Conservation (phyloP, 2,113 vertebrate species). For the Phocoena phocoena region DNA sequence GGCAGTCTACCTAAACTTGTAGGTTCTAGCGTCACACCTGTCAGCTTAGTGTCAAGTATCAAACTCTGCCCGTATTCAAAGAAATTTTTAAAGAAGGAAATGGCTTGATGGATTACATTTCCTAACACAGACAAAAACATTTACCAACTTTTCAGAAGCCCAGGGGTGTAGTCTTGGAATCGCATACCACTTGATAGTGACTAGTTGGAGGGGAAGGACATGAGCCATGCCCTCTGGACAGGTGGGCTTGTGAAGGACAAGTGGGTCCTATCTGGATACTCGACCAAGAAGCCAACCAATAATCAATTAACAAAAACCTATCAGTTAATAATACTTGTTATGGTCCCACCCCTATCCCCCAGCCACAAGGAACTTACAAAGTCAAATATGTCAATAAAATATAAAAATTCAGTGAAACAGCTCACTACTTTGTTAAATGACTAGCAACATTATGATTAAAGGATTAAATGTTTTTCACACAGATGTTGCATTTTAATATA, state of each 20-base stretch:
- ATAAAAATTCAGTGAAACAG: background rate
- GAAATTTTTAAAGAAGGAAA: background rate
- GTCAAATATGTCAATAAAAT: background rate
- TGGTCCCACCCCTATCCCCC: background rate
- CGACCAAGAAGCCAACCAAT: background rate
- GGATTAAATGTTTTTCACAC: background rate
- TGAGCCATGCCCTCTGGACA: background rate
- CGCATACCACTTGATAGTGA: background rate
- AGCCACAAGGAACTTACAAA: background rate
- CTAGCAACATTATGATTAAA: background rate
- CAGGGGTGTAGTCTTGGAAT: background rate
- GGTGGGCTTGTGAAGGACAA: background rate
- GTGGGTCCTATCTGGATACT: background rate
- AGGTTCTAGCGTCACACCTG: background rate
- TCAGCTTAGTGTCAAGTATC: background rate
- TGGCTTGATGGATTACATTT: background rate
- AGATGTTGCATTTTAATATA: background rate
- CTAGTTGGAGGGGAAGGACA: background rate
- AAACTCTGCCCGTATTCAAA: background rate
- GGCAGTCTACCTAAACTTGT: background rate
- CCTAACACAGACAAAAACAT: background rate
- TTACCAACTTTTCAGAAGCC: background rate
- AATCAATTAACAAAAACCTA: background rate
- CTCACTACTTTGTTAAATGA: background rate
- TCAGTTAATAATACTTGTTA: background rate